Conservation (phyloP, 2,888 invertebrate genomes). For the Dicyrtoma fusca region DNA sequence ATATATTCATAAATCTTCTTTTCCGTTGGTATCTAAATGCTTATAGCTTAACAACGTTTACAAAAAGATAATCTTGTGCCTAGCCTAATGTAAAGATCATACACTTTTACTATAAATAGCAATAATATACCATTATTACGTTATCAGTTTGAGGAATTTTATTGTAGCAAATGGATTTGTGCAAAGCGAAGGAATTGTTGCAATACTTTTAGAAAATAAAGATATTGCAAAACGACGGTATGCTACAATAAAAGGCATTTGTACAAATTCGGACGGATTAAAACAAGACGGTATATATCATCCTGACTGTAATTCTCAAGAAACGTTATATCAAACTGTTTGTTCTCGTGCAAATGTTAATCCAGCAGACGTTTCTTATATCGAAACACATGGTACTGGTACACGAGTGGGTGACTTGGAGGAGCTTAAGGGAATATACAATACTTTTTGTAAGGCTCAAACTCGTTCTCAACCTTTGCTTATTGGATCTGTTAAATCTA, state of each 20-base stretch:
- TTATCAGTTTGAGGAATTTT: too few relatives aligned
- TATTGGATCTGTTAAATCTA: constrained; percentile 95
- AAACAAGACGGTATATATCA: constrained; percentile 88
- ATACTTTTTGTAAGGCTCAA: constrained; percentile 83
- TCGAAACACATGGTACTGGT: constrained; percentile 96
- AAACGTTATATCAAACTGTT: constrained; percentile 70
- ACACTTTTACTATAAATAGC: too few relatives aligned
- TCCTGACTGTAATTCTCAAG: constrained; percentile 79
- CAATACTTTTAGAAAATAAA: constrained; percentile 78
- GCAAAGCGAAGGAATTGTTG: constrained; percentile 82
- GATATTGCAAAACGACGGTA: constrained; percentile 77
- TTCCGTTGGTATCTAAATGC: too few relatives aligned
- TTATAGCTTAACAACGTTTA: too few relatives aligned
- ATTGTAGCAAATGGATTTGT: constrained; percentile 82
- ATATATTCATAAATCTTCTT: too few relatives aligned
- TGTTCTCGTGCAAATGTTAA: constrained; percentile 80
- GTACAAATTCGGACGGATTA: constrained; percentile 88
- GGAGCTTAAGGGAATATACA: constrained; percentile 91
- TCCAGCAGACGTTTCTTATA: constrained; percentile 81
- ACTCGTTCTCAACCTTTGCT: constrained; percentile 73
- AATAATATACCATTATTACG: too few relatives aligned
- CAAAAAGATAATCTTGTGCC: too few relatives aligned
- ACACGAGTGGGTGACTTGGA: too few relatives aligned
- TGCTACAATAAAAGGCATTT: constrained; percentile 81
- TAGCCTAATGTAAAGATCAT: too few relatives aligned